Evolutionary conservation across 2,888 invertebrate genomes (phyloP), one percentile per base, ranked within the genome.

Genomic region (Priocnemis perturbator): DNA sequence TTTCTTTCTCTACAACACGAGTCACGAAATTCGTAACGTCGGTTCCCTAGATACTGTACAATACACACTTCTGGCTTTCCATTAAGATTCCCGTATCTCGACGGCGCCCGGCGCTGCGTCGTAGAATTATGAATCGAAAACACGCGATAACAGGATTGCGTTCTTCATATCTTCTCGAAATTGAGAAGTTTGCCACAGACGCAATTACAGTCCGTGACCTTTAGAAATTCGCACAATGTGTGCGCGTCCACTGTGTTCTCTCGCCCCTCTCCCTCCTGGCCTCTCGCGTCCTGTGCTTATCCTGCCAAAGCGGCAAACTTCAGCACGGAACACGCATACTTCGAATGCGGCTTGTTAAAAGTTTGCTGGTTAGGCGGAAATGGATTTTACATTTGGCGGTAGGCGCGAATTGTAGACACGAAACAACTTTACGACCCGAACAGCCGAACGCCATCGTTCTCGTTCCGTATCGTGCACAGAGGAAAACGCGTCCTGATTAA

Each of bases 351-450:
- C 64, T 59, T 60, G 67, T 66, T 69, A 68, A 68, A 76, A 73
- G 66, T 76, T 73, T 70, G 57, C 63, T 61, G 50, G 68, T 61
- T 57, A 60, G 60, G 44, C 37, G 55, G 67, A 73, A 75, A 68
- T 76, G 65, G 69, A 75, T 75, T 68, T 75, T 61, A 53, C 64
- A 52, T 75, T 63, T n/a, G 60, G 26, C 53, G 50, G 63, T 67
- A 67, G 65, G 62, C 66, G 71, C 60, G 67, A 60, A 52, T 65
- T 52, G 64, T 64, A 64, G 63, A 68, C 74, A 69, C 64, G 71
- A 74, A 71, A 74, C 71, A 66, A 61, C 74, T 75, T 71, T 53
- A 57, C 59, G 47, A 69, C 55, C 52, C 64, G 15, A 19, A 3
- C 47, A 44, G 57, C 45, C 44, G 52, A 37, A 21, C 44, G 30